Base-by-base conservation (phyloP, 2,797 vertebrate species). In the Megaceryle alcyon region DNA sequence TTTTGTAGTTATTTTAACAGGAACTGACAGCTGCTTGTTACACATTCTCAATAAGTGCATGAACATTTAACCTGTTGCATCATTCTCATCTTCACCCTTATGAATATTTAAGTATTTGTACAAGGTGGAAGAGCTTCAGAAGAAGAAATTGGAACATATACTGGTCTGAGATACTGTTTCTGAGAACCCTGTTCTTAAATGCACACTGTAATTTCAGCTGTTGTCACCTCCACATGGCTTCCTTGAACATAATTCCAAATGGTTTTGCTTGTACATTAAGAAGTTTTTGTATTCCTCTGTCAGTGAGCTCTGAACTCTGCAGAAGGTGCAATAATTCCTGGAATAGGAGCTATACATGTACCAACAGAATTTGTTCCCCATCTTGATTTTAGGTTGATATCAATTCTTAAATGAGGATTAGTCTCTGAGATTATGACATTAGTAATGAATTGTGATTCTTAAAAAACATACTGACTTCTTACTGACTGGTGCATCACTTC, bases 21-120 rank as follows among this genome's bases (percentile, higher is more conserved):
- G 33, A 86, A 44, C 60, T 80, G 91, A 78, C 61, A 88, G 76
- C 16, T 81, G 19, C 39, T 93, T 91, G 69, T 86, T 90, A 77
- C 81, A 66, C 22, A 43, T 81, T 91, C 65, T 78, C 60, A 83
- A 6, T 57, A 85, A 83, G 9, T 39, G n/a, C 6, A 0, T 29
- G n/a, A 81, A 14, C 2, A 0, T 89, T 70, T 80, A 80, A 73
- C 44, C n/a, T 86, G 57, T 64, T 81, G 22, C 33, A 64, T 86
- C 69, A 88, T 77, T 90, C 60, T 86, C n/a, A 56, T 31, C 25
- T 87, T 23, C n/a, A 71, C 22, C 31, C 15, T 63, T 8, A 4
- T 77, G 68, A 86, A 70, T 90, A 83, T 70, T 87, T 79, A 87
- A 90, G 28, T 59, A 49, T 51, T 82, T 82, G 17, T 69, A 33